Evolutionary conservation across 1,140 invertebrate species (phyloP).

Genomic region (Colletes latitarsis): DNA sequence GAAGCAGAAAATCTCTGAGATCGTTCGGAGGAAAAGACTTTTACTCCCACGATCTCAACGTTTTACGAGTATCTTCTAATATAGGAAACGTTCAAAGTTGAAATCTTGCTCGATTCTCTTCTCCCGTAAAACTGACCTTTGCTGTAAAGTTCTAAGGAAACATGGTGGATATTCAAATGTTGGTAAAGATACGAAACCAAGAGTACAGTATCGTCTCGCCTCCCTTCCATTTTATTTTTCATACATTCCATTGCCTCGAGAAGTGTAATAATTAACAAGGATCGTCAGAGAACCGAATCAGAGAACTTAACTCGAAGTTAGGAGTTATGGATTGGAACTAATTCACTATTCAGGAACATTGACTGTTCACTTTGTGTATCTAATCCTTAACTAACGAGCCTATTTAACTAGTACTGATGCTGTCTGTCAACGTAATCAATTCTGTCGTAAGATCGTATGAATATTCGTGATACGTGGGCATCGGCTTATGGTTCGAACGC

Average conservation of each 20-base stretch:
- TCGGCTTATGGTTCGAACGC: neutral
- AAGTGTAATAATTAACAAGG: no score
- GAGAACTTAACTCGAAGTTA: no score
- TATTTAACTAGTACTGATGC: neutral
- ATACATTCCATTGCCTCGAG: no score
- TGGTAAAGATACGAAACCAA: no score
- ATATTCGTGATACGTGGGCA: neutral
- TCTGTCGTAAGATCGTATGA: neutral
- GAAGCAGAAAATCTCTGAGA: neutral
- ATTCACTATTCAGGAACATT: no score
- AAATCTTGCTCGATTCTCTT: neutral
- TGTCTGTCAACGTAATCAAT: neutral
- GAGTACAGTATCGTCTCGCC: no score
- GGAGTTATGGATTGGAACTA: no score
- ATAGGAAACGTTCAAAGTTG: neutral
- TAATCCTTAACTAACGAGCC: neutral
- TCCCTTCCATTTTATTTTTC: no score
- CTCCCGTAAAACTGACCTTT: neutral
- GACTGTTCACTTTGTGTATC: neutral
- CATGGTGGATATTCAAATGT: neutral
- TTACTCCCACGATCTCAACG: neutral
- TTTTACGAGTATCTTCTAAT: neutral
- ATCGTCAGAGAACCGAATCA: no score
- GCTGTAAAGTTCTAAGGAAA: neutral
- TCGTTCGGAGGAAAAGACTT: neutral